Percentiles rank a stretch among this genome's conserved stretches.
phyloP scores from a whole-genome alignment of 2,797 vertebrate species.

The Tadarida brasiliensis region DNA sequence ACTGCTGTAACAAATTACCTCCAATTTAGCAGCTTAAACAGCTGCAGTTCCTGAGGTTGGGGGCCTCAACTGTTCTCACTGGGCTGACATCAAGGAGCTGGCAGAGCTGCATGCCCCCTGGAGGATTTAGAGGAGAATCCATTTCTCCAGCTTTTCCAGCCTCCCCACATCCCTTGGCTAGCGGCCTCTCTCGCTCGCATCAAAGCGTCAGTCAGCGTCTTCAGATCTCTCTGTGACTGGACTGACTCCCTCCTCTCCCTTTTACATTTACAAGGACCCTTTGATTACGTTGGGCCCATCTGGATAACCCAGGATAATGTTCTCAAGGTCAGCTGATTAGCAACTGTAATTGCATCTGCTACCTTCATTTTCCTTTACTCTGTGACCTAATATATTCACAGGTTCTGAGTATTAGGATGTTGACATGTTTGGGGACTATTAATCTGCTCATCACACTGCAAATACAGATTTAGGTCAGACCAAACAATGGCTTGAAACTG shows the following conservation, averaged over 20 bases:
- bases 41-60: not conserved
- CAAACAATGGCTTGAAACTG: not conserved
- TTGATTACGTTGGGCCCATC: accelerated
- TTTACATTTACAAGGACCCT: not conserved
- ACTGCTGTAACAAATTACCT: not conserved
- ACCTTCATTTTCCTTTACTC: not conserved
- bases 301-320: not conserved
- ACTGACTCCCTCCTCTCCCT: too few relatives aligned
- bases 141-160: not conserved
- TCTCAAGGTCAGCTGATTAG: not conserved
- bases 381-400: not conserved
- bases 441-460: not conserved
- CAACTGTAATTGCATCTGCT: not conserved
- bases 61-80: not conserved
- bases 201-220: not conserved
- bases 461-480: not conserved
- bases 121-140: not conserved
- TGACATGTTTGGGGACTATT: not conserved
- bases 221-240: not conserved
- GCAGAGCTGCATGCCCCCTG: not conserved
- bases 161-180: not conserved
- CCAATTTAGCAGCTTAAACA: not conserved
- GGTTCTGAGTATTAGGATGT: not conserved
- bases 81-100: too few relatives aligned
- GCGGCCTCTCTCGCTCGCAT: not conserved